phyloP scores from a whole-genome alignment of 2,888 invertebrate species.

The Caenorhabditis drosophilae region DNA sequence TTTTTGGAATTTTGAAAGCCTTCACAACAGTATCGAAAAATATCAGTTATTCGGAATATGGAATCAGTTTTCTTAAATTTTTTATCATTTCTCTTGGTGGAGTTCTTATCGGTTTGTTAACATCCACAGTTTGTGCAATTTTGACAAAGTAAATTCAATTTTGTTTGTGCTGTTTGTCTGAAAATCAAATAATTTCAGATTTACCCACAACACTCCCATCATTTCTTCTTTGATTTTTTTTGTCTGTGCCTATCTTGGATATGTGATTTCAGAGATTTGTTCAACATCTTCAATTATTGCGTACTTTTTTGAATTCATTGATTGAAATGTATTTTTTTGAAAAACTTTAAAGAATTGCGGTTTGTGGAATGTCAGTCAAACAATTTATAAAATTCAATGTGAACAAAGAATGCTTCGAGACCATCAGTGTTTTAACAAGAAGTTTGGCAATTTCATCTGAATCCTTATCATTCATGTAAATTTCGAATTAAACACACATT shows the following conservation, averaged over 20 bases:
- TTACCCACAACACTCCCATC: constrained; percentile 91
- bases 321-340: not conserved
- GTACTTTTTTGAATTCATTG: constrained; percentile 76
- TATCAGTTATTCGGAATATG: constrained; percentile 18
- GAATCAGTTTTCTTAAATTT: constrained; percentile 33
- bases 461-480: constrained; percentile 11
- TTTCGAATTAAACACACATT: not conserved
- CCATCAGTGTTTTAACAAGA: not conserved
- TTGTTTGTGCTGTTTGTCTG: too few relatives aligned
- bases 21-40: constrained; percentile 28
- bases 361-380: constrained; percentile 12
- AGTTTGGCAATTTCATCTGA: constrained; percentile 14
- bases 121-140: constrained; percentile 18
- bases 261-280: constrained; percentile 94
- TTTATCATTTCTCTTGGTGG: constrained; percentile 49
- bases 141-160: too few relatives aligned
- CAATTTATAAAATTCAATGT: constrained; percentile 6
- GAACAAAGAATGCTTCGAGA: not conserved
- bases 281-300: constrained; percentile 96
- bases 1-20: constrained; percentile 47
- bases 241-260: constrained; percentile 94
- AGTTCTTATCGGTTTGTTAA: constrained; percentile 42
- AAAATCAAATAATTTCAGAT: too few relatives aligned
- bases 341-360: constrained; percentile 10
- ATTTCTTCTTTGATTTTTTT: constrained; percentile 97